Conservation (phyloP, 2,888 invertebrate species). For the Scaptodrosophila latifasciaeformis region DNA sequence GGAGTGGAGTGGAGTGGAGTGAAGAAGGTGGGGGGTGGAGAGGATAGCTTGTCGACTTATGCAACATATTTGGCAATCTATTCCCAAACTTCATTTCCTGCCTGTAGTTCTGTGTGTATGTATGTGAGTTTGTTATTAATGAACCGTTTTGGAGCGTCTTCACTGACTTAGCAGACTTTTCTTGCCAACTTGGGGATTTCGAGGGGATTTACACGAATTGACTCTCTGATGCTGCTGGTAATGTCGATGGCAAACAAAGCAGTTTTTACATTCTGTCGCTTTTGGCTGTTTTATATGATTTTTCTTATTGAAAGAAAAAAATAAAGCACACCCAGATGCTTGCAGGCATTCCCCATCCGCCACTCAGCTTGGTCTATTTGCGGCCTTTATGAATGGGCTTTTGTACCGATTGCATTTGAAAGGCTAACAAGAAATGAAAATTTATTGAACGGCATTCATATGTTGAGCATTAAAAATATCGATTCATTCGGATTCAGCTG, state of each 20-base stretch:
- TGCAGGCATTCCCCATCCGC: no score
- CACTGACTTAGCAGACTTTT: constrained; percentile 51
- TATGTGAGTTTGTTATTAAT: constrained; percentile 47
- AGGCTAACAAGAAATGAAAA: constrained; percentile 38
- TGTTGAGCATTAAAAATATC: constrained; percentile 61
- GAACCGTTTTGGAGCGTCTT: constrained; percentile 38
- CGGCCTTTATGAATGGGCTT: no score
- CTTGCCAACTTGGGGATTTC: constrained; percentile 46
- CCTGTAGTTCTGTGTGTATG: not conserved
- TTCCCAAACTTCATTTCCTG: not conserved
- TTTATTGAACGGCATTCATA: constrained; percentile 57
- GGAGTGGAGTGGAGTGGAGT: no score
- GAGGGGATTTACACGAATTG: constrained; percentile 52
- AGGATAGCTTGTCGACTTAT: no score
- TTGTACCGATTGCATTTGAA: constrained; percentile 32
- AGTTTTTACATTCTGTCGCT: no score
- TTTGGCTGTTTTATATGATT: no score
- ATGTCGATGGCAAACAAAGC: no score
- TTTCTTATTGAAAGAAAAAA: constrained; percentile 13
- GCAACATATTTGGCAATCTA: no score
- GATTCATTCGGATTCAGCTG: constrained; percentile 35
- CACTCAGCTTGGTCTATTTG: no score
- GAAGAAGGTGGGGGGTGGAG: no score
- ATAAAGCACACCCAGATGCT: constrained; percentile 13
- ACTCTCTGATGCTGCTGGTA: no score